phyloP scores from a whole-genome alignment of 2,113 vertebrate genomes.

The Grammomys dolichurus region DNA sequence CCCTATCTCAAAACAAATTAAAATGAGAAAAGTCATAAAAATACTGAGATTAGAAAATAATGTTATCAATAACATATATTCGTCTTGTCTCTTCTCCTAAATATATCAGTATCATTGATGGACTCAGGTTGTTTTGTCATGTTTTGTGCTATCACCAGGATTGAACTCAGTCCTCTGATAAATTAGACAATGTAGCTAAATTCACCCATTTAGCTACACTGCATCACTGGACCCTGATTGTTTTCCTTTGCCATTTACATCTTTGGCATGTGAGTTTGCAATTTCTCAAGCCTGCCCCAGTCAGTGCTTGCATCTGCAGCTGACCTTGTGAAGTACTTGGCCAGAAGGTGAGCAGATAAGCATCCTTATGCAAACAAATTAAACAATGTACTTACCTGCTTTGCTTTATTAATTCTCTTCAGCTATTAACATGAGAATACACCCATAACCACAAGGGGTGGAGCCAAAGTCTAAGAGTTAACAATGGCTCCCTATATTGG shows the following conservation, averaged over 20 bases:
- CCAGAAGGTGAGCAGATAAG: background rate
- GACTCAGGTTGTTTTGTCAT: background rate
- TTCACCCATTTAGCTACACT: background rate
- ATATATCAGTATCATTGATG: background rate
- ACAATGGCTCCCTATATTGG: background rate
- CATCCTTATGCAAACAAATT: background rate
- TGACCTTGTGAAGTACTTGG: background rate
- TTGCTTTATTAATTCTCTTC: background rate
- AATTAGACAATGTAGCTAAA: background rate
- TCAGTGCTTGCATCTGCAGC: background rate
- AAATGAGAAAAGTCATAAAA: background rate
- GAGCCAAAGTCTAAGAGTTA: background rate
- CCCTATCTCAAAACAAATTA: background rate
- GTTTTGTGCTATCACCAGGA: background rate
- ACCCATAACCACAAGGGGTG: too few species aligned
- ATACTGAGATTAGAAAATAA: background rate
- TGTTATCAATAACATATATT: background rate
- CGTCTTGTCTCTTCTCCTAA: background rate
- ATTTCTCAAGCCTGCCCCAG: background rate
- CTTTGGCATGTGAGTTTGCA: background rate
- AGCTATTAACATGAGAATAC: too few species aligned
- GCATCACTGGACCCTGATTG: too few species aligned
- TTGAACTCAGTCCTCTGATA: background rate
- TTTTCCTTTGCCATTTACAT: background rate
- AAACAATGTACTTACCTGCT: background rate